Conservation (phyloP, 2,797 vertebrate species). For the Lepus townsendii region DNA sequence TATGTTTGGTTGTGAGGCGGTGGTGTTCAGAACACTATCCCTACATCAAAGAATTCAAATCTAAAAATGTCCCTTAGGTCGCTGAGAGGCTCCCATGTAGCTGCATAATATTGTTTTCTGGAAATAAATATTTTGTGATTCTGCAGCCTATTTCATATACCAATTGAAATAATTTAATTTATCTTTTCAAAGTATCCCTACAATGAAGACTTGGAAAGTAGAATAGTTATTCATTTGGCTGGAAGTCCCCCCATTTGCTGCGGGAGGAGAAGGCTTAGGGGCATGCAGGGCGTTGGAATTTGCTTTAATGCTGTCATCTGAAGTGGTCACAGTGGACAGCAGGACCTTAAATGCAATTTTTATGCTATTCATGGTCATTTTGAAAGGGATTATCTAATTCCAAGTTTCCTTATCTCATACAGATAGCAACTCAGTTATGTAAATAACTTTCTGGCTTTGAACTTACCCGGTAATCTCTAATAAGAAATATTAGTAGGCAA, state of each 20-base stretch:
- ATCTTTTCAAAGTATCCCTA: conserved; percentile 46
- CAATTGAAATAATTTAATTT: conserved; percentile 50
- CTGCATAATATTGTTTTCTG: not conserved
- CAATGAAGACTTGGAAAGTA: conserved; percentile 54
- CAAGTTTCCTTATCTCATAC: conserved; percentile 66
- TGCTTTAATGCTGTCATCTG: not conserved
- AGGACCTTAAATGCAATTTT: conserved; percentile 20
- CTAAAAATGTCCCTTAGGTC: not conserved
- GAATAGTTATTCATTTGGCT: conserved; percentile 30
- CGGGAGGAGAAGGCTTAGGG: not conserved
- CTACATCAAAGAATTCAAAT: not conserved
- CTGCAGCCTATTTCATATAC: not conserved
- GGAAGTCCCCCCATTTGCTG: not conserved
- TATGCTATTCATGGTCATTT: conserved; percentile 28
- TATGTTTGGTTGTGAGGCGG: not conserved
- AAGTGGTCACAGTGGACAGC: conserved; percentile 21
- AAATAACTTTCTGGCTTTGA: conserved; percentile 64
- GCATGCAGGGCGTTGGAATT: not conserved
- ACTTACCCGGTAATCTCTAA: conserved; percentile 3
- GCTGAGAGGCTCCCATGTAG: not conserved
- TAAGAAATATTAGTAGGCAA: not conserved
- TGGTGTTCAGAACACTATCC: not conserved
- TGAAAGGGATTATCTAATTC: conserved; percentile 60
- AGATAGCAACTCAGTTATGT: conserved; percentile 65
- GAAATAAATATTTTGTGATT: not conserved